Conservation (phyloP, 2,113 vertebrate species). For the Recurvirostra avosetta region DNA sequence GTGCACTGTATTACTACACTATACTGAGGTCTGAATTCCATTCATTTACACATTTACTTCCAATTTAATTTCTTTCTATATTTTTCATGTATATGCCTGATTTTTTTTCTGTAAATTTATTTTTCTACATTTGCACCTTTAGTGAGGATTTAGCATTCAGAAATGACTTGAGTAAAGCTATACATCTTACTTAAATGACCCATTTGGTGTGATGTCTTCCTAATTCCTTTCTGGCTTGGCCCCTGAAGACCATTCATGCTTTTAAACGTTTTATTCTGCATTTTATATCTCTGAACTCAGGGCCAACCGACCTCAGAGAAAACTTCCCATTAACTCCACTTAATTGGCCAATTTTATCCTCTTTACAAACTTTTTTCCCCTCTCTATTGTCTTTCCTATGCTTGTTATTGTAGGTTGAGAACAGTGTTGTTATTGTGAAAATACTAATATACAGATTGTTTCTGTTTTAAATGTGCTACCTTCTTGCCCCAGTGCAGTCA, state of each 20-base stretch:
- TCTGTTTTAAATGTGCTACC: not conserved
- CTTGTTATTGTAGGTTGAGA: not conserved
- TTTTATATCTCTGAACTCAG: not conserved
- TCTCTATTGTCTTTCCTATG: not conserved
- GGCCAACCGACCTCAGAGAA: not conserved
- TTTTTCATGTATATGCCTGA: not conserved
- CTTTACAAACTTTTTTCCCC: rapidly evolving
- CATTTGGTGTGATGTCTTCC: not conserved
- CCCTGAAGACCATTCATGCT: not conserved
- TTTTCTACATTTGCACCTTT: not conserved
- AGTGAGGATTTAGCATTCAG: not conserved
- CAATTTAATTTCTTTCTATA: not conserved
- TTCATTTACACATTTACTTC: not conserved
- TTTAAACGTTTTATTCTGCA: not conserved
- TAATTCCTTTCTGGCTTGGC: not conserved
- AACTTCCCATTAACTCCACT: not conserved
- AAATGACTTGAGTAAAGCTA: not conserved
- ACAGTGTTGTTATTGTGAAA: not conserved
- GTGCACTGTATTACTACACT: not conserved
- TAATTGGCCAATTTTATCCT: not conserved
- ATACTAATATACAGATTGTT: not conserved
- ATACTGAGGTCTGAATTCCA: not conserved
- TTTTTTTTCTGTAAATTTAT: not conserved
- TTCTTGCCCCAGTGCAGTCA: not conserved
- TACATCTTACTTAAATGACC: not conserved